Evolutionary conservation across 2,888 invertebrate species (phyloP), one percentile per base, ranked within the genome.

Genomic region (Drosophila nr. fundita): DNA sequence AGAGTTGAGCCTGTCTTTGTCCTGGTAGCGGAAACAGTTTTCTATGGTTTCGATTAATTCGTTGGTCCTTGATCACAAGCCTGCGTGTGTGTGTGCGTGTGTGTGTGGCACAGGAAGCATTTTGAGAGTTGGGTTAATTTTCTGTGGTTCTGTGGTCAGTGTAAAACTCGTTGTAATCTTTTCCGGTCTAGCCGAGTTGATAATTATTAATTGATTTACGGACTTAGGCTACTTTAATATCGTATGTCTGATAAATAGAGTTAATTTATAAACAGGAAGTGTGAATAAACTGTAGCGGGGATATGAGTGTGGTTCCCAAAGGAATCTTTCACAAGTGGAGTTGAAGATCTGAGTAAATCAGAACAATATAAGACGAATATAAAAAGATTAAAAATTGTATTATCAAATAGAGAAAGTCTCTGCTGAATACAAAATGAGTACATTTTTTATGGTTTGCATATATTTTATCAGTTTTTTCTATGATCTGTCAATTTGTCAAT

Each of bases 11-110:
- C 52, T 40, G 48, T 18, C 62, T 42, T 70, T 73, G 66, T 78
- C 60, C 61, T 72, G 49, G 32, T 48, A 73, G 73, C 88, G 90
- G 91, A 91, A 86, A 79, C 80, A 58, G 62, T 72, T 80, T 62
- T 62, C 29, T 36, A 29, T 55, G 30, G 36, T 45, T 73, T 29
- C 63, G 72, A 81, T 83, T 75, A 68, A 76, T 72, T 70, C 49
- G 55, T 73, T 73, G 49, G 72, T 71, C 76, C 69, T 75, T 75
- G 29, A 45, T 49, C 50, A 34, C 49, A 38, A n/a, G 8, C 15
- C n/a, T 13, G n/a, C n/a, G n/a, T n/a, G 13, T 27, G 27, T 38
- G 36, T 48, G 34, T 36, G 32, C 27, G 48, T 45, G 40, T 57
- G 71, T 67, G 59, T 77, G 71, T 80, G 80, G 69, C 63, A 70